Evolutionary conservation across 1,140 invertebrate species (phyloP).

Genomic region (Plectus sambesii): DNA sequence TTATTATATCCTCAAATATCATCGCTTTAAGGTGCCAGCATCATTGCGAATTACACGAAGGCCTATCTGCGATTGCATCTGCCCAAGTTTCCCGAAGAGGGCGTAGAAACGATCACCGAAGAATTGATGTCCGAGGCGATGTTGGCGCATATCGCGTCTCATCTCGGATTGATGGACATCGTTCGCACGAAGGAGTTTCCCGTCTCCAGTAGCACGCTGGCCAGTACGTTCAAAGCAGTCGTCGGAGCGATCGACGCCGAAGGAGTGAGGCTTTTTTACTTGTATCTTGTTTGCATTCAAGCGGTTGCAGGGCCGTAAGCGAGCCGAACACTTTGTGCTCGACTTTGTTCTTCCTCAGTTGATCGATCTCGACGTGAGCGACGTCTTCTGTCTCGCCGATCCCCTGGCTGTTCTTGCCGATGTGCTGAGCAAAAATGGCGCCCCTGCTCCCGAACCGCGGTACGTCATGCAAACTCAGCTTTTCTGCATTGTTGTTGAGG

Average conservation of each 20-base stretch:
- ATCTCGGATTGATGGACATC: constrained; percentile 16
- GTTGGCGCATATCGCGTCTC: constrained; percentile 7
- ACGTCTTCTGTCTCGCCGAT: constrained; percentile 34
- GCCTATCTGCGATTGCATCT: constrained; percentile 21
- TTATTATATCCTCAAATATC: no score
- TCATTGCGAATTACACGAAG: no score
- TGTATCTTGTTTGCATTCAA: no score
- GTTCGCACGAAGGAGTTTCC: constrained; percentile 21
- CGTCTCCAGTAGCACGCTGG: constrained; percentile 1
- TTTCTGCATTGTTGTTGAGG: no score
- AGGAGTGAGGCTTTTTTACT: no score
- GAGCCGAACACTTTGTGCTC: constrained; percentile 16
- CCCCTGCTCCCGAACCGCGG: no score
- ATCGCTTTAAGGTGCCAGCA: no score
- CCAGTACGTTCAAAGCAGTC: constrained; percentile 12
- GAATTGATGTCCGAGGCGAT: constrained; percentile 15
- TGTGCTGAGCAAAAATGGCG: constrained; percentile 24
- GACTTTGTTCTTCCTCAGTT: constrained; percentile 23
- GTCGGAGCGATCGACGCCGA: constrained; percentile 11
- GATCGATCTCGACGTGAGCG: constrained; percentile 24
- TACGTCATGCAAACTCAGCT: no score
- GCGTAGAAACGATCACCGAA: constrained; percentile 12
- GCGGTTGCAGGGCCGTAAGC: no score
- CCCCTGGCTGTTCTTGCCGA: constrained; percentile 33
- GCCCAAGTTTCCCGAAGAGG: constrained; percentile 20